These are phyloP conservation scores for Aphelocoma californica DNA, from an alignment of 2,797 vertebrate genomes.

Conservation along the genomic window DNA sequence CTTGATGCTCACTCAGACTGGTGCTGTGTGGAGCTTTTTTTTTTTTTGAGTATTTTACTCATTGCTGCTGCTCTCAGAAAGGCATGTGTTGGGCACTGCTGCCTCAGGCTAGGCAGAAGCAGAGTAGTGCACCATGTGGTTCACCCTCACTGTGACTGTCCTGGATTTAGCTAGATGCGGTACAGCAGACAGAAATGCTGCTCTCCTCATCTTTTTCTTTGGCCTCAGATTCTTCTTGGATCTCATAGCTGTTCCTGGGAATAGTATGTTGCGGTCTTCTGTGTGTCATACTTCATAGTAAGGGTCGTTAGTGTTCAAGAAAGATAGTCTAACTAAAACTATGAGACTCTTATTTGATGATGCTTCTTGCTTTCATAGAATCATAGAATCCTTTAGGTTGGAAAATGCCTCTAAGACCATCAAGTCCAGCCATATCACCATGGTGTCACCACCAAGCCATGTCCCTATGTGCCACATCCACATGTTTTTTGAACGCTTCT, in stretches of 20 bases:
- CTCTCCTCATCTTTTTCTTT: background rate
- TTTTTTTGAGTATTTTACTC: background rate
- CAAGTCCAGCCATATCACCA: background rate
- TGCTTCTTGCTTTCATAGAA: background rate
- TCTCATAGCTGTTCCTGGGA: background rate
- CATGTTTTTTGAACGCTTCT: background rate
- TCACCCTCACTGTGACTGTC: background rate
- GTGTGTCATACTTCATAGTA: background rate
- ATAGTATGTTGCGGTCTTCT: background rate
- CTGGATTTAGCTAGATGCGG: too few species aligned
- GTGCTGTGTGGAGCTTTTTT: background rate
- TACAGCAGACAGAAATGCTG: background rate
- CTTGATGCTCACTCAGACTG: background rate
- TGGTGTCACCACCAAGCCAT: background rate
- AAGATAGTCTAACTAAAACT: background rate
- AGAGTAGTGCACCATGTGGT: rapidly evolving
- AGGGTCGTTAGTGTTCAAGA: background rate
- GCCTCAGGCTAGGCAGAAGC: background rate
- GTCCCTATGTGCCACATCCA: background rate
- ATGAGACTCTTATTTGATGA: background rate
- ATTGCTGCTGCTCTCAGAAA: background rate
- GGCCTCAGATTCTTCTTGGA: background rate
- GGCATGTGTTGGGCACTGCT: background rate
- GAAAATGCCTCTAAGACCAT: background rate
- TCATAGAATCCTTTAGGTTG: background rate